Base-by-base conservation (phyloP, 2,888 invertebrate genomes). In the Agrotis ipsilon region DNA sequence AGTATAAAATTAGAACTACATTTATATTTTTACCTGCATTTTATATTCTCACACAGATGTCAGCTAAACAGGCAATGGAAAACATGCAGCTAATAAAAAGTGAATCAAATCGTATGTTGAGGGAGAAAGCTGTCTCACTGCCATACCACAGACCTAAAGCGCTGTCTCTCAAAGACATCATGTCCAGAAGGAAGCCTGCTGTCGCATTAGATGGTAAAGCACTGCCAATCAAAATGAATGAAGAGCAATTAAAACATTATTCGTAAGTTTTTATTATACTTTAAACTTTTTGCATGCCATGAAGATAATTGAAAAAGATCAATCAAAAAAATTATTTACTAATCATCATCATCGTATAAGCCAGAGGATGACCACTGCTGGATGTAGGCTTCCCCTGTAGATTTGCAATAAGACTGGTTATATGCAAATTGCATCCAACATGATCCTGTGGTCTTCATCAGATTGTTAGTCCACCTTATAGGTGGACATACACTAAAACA, bases 131-230 rank as follows among this genome's bases (percentile, higher is more conserved):
- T 72, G 96, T 98, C 14, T 97, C 97, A 52, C 93, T 99, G 49
- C 99, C 99, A 0, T 99, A 99, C 91, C 99, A 99, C 90, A 97
- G 97, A 87, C 98, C 99, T 2, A 98, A 98, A 87, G 97, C 98
- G 51, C 96, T 98, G 67, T 97, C 97, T 0, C 93, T 99, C 0
- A 97, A 98, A 89, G 99, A 98, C 87, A 98, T 99, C 86, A 96
- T 98, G 82, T 94, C 89, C 65, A 91, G 95, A 80, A 89, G 94
- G 63, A 93, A 91, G 75, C 92, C 92, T 57, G 93, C 93, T 13
- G 67, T 94, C 1, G 83, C 92, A 21, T 84, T 90, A 43, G 94
- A 95, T 89, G 95, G 95, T 77, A 96, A 94, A 89, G 94, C 87
- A 60, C 93, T 91, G 74, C 94, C 91, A 59, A 94, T 93, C 89